Evolutionary conservation across 2,113 vertebrate species (phyloP).

Genomic region (Thinocorus orbignyianus): DNA sequence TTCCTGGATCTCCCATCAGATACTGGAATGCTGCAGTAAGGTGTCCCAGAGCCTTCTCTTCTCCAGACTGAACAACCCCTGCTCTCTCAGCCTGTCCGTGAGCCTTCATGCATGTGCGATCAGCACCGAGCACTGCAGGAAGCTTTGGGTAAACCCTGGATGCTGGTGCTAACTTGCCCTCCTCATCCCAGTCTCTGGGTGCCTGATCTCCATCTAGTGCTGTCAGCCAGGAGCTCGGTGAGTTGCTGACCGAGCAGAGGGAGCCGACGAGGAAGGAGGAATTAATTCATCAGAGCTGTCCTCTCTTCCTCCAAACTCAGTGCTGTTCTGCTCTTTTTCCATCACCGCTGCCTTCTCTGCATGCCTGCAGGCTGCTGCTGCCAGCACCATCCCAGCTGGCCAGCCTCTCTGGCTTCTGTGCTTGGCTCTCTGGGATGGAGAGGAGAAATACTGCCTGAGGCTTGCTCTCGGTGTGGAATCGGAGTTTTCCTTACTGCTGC

Average conservation of each 20-base stretch:
- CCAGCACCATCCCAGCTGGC: neutral
- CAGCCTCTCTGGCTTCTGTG: neutral
- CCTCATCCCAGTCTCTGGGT: neutral
- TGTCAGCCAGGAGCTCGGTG: neutral
- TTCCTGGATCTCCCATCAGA: too few species aligned
- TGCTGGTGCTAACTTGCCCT: neutral
- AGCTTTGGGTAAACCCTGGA: neutral
- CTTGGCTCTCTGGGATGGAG: accelerated
- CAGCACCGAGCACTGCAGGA: neutral
- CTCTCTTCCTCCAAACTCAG: neutral
- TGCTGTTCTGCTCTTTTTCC: neutral
- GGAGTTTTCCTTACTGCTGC: neutral
- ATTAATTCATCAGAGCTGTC: neutral
- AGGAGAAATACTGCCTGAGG: neutral
- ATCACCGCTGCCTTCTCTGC: neutral
- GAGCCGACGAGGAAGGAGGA: neutral
- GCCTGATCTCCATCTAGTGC: neutral
- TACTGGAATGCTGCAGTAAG: too few species aligned
- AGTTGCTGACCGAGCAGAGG: neutral
- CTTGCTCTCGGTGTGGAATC: accelerated
- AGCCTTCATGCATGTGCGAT: neutral
- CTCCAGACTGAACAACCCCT: too few species aligned
- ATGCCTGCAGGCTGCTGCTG: neutral
- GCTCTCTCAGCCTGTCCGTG: too few species aligned
- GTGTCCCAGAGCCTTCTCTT: too few species aligned